Base-by-base conservation (phyloP, 2,113 vertebrate genomes). In the Aptenodytes forsteri region DNA sequence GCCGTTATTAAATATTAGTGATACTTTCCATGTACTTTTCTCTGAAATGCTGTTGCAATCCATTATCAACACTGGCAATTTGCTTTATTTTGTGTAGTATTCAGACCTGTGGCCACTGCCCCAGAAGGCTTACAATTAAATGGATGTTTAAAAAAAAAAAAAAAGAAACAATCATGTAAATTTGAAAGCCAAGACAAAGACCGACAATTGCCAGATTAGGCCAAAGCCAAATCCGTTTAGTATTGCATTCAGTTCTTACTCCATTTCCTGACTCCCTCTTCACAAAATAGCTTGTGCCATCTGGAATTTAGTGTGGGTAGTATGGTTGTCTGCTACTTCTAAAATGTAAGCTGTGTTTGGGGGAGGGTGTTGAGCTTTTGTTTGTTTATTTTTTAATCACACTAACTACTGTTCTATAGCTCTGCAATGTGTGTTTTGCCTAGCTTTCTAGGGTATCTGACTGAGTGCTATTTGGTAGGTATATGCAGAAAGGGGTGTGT, bases 341-440 rank as follows among this genome's bases (percentile, higher is more conserved):
- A 34, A 40, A 65, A 34, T 3, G 13, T 11, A 4, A 26, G 46
- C 36, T 38, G 14, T 36, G 55, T 29, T 54, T 55, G 52, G 16
- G 27, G 34, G 21, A 32, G 44, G 27, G 17, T 13, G 49, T 13
- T 42, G 83, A 42, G 38, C 26, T 17, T 58, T 56, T 18, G 27
- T 29, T 50, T 34, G n/a, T 21, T 61, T 54, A 20, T 8, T 82
- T 70, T 73, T 46, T 21, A 1, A 6, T 29, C 5, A 10, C 22
- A 2, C 29, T 2, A 2, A 0, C n/a, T 18, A 2, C 10, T 46
- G 16, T n/a, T 21, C 23, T 11, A 0, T 22, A 38, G 49, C 46
- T 32, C 54, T 7, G 50, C 23, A 1, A 7, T 2, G 34, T 2
- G 16, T 52, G 40, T 61, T 62, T 59, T 66, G 66, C 83, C 38